Conservation (phyloP, 1,140 invertebrate genomes). For the Aphelinus certus region DNA sequence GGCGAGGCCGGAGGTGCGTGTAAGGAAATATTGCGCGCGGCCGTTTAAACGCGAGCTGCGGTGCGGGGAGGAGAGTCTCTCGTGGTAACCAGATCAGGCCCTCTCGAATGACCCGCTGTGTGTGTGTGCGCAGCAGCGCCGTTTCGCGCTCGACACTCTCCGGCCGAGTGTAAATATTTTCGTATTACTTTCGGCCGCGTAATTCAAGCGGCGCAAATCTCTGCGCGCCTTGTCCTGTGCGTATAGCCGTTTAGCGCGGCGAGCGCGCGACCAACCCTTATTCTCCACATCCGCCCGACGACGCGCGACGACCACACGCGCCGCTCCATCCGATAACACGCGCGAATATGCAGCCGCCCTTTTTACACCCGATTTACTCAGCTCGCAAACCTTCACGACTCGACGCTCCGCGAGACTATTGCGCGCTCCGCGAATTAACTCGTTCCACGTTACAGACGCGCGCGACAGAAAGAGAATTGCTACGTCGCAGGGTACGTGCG, state of each 20-base stretch:
- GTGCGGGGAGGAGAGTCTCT: slow-evolving; percentile 61
- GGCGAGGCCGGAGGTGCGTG: background rate
- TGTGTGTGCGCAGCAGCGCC: slow-evolving; percentile 12
- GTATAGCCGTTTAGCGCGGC: background rate
- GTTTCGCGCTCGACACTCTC: background rate
- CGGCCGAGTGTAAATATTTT: slow-evolving; percentile 62
- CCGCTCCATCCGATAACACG: slow-evolving; percentile 12
- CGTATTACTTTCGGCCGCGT: slow-evolving; percentile 59
- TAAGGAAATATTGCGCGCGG: slow-evolving; percentile 33
- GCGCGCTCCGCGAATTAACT: too few species aligned
- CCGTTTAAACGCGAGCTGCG: slow-evolving; percentile 26
- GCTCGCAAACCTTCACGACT: background rate
- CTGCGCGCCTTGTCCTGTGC: slow-evolving; percentile 33
- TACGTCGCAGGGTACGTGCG: too few species aligned
- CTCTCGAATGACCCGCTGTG: slow-evolving; percentile 59
- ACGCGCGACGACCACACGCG: background rate
- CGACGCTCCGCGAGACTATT: background rate
- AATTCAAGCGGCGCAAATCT: slow-evolving; percentile 59
- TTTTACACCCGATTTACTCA: slow-evolving; percentile 21
- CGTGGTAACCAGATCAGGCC: slow-evolving; percentile 60
- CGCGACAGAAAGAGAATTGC: too few species aligned
- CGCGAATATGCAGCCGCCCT: slow-evolving; percentile 19
- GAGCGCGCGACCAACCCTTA: background rate
- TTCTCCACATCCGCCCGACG: slow-evolving; percentile 15
- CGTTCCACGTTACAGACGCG: too few species aligned